Percentiles rank a stretch among this genome's conserved stretches.
Conservation (phyloP, 2,797 vertebrate genomes). For the Buphagus erythrorhynchus region DNA sequence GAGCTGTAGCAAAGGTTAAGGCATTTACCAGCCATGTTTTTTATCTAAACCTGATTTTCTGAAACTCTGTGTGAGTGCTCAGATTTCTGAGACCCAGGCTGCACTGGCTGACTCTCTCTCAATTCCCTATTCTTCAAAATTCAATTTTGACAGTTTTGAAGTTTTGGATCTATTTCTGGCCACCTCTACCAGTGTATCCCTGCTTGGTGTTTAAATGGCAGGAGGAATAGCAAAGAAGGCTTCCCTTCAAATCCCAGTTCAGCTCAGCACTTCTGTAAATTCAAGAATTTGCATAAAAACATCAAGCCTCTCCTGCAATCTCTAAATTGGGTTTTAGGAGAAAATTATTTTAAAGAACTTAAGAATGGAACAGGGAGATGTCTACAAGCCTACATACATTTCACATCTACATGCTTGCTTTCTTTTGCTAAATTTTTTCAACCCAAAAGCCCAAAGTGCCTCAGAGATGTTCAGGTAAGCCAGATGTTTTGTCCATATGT, state of each 20-base stretch:
- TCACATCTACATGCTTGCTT: background rate
- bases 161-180: constrained; percentile 28
- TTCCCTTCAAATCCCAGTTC: background rate
- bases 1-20: background rate
- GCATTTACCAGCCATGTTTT: background rate
- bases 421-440: background rate
- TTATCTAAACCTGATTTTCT: background rate
- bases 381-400: background rate
- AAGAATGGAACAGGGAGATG: background rate
- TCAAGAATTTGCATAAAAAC: constrained; percentile 34
- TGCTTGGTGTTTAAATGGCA: background rate
- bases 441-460: background rate
- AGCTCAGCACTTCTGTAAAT: constrained; percentile 28
- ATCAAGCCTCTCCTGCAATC: background rate
- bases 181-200: background rate
- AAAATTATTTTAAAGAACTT: background rate
- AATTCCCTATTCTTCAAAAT: background rate
- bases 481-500: background rate
- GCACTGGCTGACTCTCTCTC: background rate
- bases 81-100: background rate
- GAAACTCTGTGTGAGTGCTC: background rate
- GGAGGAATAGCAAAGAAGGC: constrained; percentile 6
- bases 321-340: constrained; percentile 13
- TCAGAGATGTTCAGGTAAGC: background rate
- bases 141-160: background rate